Base-by-base conservation (phyloP, 2,113 vertebrate genomes). In the Montifringilla adamsi region DNA sequence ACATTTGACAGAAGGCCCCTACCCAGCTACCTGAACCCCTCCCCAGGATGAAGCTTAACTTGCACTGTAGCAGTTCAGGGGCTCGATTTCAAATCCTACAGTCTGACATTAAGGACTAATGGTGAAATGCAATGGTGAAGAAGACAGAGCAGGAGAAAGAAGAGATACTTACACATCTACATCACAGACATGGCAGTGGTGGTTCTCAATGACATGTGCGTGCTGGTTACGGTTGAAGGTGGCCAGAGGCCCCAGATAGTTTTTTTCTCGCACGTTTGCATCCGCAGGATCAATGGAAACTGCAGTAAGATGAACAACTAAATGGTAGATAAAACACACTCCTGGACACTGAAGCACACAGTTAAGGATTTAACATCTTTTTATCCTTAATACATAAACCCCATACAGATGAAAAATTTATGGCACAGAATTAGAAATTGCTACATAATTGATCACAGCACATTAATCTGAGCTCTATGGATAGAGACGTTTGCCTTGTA, bases 121-220 rank as follows among this genome's bases (percentile, higher is more conserved):
- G 30, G 64, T 30, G 52, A 86, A 31, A 44, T 6, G 59, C 15
- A 74, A 50, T 2, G 17, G n/a, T 67, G 76, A 84, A 63, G 76
- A 53, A 62, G 55, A 63, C 52, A 74, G 41, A 46, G 55, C 7
- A 90, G 47, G 2, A 84, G 89, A 47, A 89, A 63, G 30, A 55
- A 35, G 69, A 69, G 39, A 44, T 96, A 99, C 99, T 99, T 98
- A 99, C 99, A 99, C 99, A 68, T 99, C 98, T 8, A 99, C 99
- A 75, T 99, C 98, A 93, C 99, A 99, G 89, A 99, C 98, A 97
- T 99, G 99, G 98, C 99, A 99, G 97, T 99, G 99, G 92, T 98
- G 98, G 97, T 99, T 99, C 97, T 99, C 99, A 77, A 99, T 99
- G 97, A 99, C 99, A 27, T 99, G 99, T 11, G 98, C 96, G 0